Base-by-base conservation (phyloP, 2,888 invertebrate species). In the Amiota mariae region DNA sequence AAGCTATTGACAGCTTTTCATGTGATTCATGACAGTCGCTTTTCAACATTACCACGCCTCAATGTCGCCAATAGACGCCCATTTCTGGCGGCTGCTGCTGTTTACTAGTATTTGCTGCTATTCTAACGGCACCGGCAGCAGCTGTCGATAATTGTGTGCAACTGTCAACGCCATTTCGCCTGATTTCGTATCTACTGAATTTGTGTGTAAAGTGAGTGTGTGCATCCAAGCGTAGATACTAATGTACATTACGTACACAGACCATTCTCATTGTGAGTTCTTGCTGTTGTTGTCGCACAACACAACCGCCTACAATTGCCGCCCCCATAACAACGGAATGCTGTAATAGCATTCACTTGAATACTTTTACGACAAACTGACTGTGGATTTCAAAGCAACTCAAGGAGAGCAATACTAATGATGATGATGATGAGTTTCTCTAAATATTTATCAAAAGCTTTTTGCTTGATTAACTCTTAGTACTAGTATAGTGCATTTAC, bases 381-480 rank as follows among this genome's bases (percentile, higher is more conserved):
- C 59, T 59, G 59, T 59, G 11, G 24, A 59, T 18, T 59, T 15
- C 59, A 59, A 68, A 68, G 67, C 54, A 10, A 68, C 36, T 68
- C 54, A 54, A 68, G 36, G 54, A 54, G 24, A 54, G 24, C 51
- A 68, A 54, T 49, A 49, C 8, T 18, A 18, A 36, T 11, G 11
- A 47, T 66, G 48, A 66, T 66, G 66, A 66, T 68, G 49, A 20
- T 12, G 46, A 15, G 47, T 48, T 15, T 66, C 48, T 18, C 9
- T 49, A 49, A 66, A 63, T 46, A 73, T 64, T 66, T 71, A 73
- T 73, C 73, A 64, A 73, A 70, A 71, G 73, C 71, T 71, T 71
- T 73, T 73, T 71, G 67, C 73, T 73, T 73, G 73, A 73, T 71
- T 73, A 64, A 71, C 71, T 73, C 71, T 54, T 68, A 68, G 67